phyloP scores from a whole-genome alignment of 2,888 invertebrate species.

The Idaea dimidiata region DNA sequence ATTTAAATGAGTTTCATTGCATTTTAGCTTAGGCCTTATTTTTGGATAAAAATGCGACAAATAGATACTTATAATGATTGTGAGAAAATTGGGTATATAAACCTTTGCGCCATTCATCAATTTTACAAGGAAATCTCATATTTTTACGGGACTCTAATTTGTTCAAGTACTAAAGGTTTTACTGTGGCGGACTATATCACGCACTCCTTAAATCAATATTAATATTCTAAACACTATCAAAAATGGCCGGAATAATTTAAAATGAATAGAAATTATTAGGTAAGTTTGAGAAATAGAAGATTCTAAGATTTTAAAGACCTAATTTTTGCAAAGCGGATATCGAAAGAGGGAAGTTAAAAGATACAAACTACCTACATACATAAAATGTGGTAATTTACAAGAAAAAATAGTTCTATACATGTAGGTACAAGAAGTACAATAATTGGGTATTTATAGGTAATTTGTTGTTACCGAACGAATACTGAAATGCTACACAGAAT shows the following conservation, averaged over 20 bases:
- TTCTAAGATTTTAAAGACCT: constrained; percentile 5
- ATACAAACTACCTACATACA: neutral
- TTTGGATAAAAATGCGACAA: neutral
- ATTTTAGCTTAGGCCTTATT: neutral
- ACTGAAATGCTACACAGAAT: too few species aligned
- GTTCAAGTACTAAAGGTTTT: neutral
- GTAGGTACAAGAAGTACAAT: neutral
- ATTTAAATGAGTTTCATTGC: neutral
- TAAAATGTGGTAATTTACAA: neutral
- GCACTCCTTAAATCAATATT: constrained; percentile 33
- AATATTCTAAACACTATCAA: constrained; percentile 67
- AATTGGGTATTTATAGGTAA: neutral
- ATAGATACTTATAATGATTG: neutral
- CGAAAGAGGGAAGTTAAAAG: neutral
- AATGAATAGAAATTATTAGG: constrained; percentile 46
- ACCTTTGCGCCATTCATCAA: neutral
- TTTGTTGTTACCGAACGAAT: too few species aligned
- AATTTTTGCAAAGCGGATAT: neutral
- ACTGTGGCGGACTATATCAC: neutral
- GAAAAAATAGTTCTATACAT: neutral
- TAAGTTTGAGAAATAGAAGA: constrained; percentile 13
- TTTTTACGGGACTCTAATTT: neutral
- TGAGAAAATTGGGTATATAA: neutral
- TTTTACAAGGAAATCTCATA: neutral
- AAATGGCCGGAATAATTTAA: constrained; percentile 76